These are phyloP conservation scores for Sterrhoptilus dennistouni DNA, from an alignment of 2,113 vertebrate species.

Conservation along the genomic window DNA sequence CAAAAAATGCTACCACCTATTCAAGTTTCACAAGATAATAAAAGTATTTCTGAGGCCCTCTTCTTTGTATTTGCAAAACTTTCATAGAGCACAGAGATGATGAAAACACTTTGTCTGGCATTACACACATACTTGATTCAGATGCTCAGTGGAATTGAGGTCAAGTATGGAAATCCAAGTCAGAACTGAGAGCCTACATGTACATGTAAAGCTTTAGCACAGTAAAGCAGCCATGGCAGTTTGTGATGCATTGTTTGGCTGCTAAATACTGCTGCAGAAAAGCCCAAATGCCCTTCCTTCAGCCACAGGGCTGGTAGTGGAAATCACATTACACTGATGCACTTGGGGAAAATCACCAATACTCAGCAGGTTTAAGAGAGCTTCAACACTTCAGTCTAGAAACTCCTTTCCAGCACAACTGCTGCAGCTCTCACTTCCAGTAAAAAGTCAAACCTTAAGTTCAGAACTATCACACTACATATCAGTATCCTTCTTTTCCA, in stretches of 20 bases:
- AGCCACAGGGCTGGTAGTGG: background rate
- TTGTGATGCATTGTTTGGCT: background rate
- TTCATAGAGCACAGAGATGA: background rate
- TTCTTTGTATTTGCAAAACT: background rate
- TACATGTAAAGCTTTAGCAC: background rate
- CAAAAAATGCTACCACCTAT: background rate
- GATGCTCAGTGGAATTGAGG: background rate
- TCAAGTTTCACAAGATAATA: background rate
- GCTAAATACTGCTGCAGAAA: background rate
- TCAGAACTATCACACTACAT: background rate
- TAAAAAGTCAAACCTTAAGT: background rate
- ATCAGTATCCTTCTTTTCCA: background rate
- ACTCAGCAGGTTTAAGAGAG: background rate
- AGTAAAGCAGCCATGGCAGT: background rate
- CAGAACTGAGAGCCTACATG: background rate
- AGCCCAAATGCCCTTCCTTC: background rate
- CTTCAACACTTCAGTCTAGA: background rate
- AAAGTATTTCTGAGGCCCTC: background rate
- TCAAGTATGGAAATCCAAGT: background rate
- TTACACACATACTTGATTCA: background rate
- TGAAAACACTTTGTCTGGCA: background rate
- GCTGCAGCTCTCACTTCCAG: background rate
- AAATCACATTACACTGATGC: background rate
- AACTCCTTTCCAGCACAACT: background rate
- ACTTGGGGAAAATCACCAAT: background rate